Evolutionary conservation across 2,113 vertebrate species (phyloP).

Genomic region (Arizona elegans): DNA sequence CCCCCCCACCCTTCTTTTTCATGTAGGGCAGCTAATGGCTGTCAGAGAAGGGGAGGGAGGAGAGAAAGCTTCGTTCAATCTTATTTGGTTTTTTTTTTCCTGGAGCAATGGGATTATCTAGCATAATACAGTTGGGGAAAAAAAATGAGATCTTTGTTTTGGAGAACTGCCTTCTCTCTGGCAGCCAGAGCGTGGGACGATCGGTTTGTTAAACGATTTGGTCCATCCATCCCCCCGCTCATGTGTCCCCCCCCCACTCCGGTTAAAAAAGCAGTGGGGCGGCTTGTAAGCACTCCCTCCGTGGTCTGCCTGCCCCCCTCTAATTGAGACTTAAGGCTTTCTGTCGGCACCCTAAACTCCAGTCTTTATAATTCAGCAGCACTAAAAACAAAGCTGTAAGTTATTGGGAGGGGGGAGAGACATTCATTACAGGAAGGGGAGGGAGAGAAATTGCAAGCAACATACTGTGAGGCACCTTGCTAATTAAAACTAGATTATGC

Average conservation of each 20-base stretch:
- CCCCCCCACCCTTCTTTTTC: conserved; percentile 8
- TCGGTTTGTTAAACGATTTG: not conserved
- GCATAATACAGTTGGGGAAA: conserved; percentile 14
- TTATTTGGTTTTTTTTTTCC: not conserved
- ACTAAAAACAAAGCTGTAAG: not conserved
- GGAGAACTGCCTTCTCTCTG: conserved; percentile 23
- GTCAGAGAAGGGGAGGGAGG: conserved; percentile 42
- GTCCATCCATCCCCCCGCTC: not conserved
- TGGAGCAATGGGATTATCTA: conserved; percentile 35
- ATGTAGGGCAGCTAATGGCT: conserved; percentile 63
- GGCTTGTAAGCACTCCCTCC: not conserved
- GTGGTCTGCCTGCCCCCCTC: not conserved
- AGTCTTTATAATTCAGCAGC: not conserved
- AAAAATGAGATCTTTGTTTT: conserved; percentile 22
- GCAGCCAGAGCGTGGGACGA: conserved; percentile 1
- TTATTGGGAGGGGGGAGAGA: not conserved
- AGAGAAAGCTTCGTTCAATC: conserved; percentile 40
- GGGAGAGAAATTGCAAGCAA: not conserved
- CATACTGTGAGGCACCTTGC: not conserved
- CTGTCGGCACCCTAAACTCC: not conserved
- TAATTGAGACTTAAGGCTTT: not conserved
- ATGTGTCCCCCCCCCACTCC: not conserved
- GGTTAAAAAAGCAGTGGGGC: not conserved
- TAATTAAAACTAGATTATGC: not conserved
- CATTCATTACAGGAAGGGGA: not conserved